Evolutionary conservation across 2,113 vertebrate genomes (phyloP).

Genomic region (Tachysurus vachellii): DNA sequence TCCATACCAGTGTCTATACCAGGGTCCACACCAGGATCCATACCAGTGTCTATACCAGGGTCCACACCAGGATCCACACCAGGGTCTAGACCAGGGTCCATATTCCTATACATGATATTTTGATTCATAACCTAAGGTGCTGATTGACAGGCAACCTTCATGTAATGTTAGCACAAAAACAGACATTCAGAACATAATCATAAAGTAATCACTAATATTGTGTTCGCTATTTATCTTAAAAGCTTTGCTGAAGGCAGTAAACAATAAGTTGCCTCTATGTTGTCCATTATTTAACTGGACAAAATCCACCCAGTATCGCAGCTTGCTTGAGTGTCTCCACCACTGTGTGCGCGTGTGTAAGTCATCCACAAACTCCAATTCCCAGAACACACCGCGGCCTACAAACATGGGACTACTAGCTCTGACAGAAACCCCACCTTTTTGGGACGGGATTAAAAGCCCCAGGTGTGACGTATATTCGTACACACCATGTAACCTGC

Average conservation of each 20-base stretch:
- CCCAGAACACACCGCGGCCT: no score
- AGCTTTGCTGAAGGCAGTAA: neutral
- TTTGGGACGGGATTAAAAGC: slow-evolving; percentile 33
- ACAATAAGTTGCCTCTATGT: neutral
- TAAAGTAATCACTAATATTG: neutral
- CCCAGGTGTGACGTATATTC: slow-evolving; percentile 15
- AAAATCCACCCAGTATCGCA: neutral
- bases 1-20: no score
- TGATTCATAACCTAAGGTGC: no score
- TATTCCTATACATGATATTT: no score
- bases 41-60: no score
- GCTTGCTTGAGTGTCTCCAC: neutral
- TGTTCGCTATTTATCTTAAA: neutral
- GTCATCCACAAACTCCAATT: no score
- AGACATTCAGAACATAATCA: neutral
- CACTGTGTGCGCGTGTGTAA: no score
- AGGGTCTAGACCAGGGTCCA: no score
- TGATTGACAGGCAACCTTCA: neutral
- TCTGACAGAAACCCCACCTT: slow-evolving; percentile 51
- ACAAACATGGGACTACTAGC: neutral
- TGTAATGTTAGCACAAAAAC: neutral
- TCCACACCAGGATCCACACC: no score
- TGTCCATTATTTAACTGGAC: neutral
- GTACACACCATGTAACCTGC: neutral
- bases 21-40: no score